Evolutionary conservation across 2,888 invertebrate genomes (phyloP).

Genomic region (Drosophila maculinotata): DNA sequence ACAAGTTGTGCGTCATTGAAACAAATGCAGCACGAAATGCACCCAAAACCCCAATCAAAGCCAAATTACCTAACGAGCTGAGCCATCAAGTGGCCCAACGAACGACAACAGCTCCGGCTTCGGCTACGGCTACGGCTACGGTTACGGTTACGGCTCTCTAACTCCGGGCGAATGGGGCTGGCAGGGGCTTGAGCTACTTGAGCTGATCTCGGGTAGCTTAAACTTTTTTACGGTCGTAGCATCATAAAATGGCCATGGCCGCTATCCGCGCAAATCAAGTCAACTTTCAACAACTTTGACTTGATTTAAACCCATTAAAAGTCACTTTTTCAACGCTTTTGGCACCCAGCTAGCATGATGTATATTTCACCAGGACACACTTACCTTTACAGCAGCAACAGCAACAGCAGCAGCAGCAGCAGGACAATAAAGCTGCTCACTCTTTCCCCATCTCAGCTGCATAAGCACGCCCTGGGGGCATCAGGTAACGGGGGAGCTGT

Average conservation of each 20-base stretch:
- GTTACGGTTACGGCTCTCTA: no score
- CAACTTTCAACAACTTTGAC: constrained; percentile 80
- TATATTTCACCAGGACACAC: constrained; percentile 40
- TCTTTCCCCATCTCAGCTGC: constrained; percentile 35
- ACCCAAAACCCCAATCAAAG: constrained; percentile 72
- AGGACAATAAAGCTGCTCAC: constrained; percentile 53
- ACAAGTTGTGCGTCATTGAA: constrained; percentile 71
- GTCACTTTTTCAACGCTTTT: constrained; percentile 82
- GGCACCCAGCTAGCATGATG: constrained; percentile 51
- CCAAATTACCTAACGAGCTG: constrained; percentile 77
- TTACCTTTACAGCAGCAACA: constrained; percentile 52
- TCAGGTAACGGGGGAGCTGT: constrained; percentile 30
- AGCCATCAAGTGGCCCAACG: constrained; percentile 66
- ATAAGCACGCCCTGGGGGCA: constrained; percentile 61
- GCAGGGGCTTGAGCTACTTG: constrained; percentile 45
- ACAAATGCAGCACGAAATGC: constrained; percentile 78
- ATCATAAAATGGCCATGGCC: constrained; percentile 64
- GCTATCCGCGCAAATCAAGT: constrained; percentile 73
- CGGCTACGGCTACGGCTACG: neutral
- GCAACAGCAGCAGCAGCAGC: constrained; percentile 6
- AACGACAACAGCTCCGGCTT: neutral
- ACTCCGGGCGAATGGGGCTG: no score
- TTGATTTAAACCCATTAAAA: constrained; percentile 83
- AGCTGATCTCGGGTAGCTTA: constrained; percentile 70
- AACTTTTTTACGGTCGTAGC: constrained; percentile 60